Evolutionary conservation across 2,797 vertebrate species (phyloP), one percentile per base, ranked within the genome.

Genomic region (Myripristis murdjan): DNA sequence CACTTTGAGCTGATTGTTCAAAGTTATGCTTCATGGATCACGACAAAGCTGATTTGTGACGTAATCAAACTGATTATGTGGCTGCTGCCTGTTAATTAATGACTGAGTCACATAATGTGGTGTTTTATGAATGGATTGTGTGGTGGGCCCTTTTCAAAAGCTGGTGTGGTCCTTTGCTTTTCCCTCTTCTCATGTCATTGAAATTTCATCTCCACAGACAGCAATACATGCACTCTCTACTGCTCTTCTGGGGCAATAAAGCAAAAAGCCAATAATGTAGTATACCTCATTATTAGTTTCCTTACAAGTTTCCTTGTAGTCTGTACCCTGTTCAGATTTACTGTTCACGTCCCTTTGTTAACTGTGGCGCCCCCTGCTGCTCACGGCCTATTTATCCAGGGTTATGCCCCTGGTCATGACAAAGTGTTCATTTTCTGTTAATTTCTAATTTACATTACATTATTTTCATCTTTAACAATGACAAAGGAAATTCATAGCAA

Each of bases 301-400:
- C n/a, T n/a, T n/a, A n/a, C n/a, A n/a, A 8, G 20, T 20, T 46
- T 20, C 43, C 43, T 8, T 46, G 2, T 18, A 20, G 6, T 46
- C n/a, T 8, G 43, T n/a, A 6, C 2, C 16, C 5, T n/a, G n/a
- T n/a, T n/a, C 43, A 46, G 43, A 18, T 1, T 15, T 41, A 41
- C 4, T 52, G 5, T 47, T 44, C n/a, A 28, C 18, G 43, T 26
- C 26, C 1, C 6, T 64, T 64, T 70, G 59, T 65, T 77, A 60
- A 18, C 8, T 15, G 5, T 20, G 49, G 48, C 6, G 37, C 12
- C 9, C 23, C 33, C 20, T 16, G 7, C 18, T 35, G n/a, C 14
- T 48, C 15, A 14, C 44, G 64, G 39, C 26, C 37, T 48, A 23
- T 37, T 63, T 51, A 51, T 23, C 12, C 48, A 15, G 3, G 15